These are phyloP conservation scores for Cyclargus thomasi DNA, from an alignment of 1,140 invertebrate species.

Conservation along the genomic window DNA sequence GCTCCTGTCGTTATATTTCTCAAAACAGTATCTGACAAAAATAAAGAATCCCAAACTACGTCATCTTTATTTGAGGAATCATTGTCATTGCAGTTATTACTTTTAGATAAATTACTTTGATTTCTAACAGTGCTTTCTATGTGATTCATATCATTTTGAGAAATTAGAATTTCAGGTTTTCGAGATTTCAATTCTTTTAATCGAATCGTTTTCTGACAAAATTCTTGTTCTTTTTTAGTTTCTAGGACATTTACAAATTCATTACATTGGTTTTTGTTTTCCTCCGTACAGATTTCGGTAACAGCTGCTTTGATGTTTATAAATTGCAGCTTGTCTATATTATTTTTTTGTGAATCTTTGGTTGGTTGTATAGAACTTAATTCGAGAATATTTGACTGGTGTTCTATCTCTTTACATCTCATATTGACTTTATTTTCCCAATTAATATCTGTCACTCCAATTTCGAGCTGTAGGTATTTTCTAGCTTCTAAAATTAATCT, in stretches of 20 bases:
- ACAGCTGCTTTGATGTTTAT: not conserved
- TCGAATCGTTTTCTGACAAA: not conserved
- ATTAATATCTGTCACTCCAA: slow-evolving; percentile 77
- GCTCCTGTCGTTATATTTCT: slow-evolving; percentile 47
- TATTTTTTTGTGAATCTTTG: not conserved
- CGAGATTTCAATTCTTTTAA: not conserved
- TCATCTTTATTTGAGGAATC: slow-evolving; percentile 32
- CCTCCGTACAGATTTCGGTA: not conserved
- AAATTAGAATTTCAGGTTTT: not conserved
- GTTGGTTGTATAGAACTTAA: not conserved
- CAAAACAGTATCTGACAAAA: slow-evolving; percentile 43
- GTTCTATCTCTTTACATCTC: slow-evolving; percentile 15
- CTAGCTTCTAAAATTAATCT: slow-evolving; percentile 89
- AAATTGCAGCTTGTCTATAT: not conserved
- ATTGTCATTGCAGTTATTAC: not conserved
- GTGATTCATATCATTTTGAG: not conserved
- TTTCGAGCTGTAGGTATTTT: slow-evolving; percentile 79
- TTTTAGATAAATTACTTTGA: not conserved
- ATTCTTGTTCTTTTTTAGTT: not conserved
- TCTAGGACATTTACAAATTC: not conserved
- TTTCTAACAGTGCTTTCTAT: not conserved
- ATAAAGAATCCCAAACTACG: slow-evolving; percentile 52
- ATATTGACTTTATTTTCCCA: slow-evolving; percentile 59
- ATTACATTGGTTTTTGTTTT: not conserved
- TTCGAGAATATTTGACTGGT: slow-evolving; percentile 6